phyloP scores from a whole-genome alignment of 2,797 vertebrate genomes.

The Knipowitschia caucasica region DNA sequence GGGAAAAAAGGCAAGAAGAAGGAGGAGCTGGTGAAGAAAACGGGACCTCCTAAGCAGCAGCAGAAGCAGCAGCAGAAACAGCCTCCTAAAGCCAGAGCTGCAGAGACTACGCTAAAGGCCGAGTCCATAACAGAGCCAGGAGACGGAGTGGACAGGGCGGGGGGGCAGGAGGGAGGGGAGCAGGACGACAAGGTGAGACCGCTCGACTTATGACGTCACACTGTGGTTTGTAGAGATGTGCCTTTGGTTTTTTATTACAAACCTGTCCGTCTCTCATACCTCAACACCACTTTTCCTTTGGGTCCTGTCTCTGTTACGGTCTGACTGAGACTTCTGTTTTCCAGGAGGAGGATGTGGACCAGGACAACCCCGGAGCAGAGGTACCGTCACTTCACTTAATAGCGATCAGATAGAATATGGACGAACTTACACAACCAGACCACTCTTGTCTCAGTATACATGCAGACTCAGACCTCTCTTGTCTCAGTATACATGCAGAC shows the following conservation, averaged over 20 bases:
- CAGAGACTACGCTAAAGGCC: constrained; percentile 48
- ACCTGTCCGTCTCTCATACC: too few species aligned
- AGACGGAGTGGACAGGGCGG: constrained; percentile 53
- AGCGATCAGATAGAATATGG: background rate
- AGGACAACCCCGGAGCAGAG: constrained; percentile 86
- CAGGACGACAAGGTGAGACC: constrained; percentile 84
- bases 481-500: too few species aligned
- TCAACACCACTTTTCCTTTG: background rate
- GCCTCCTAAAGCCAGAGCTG: constrained; percentile 67
- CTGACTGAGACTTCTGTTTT: constrained; percentile 17
- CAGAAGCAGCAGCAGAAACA: constrained; percentile 79
- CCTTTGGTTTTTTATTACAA: too few species aligned
- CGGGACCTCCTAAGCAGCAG: constrained; percentile 21
- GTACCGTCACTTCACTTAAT: constrained; percentile 59
- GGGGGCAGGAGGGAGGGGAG: constrained; percentile 70
- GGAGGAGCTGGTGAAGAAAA: constrained; percentile 79
- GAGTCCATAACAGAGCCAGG: constrained; percentile 47
- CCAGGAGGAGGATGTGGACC: constrained; percentile 86
- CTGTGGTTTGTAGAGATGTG: too few species aligned
- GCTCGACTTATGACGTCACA: background rate
- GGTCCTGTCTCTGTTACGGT: background rate
- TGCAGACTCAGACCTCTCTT: too few species aligned
- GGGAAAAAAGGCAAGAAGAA: constrained; percentile 88
- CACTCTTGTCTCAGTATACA: too few species aligned
- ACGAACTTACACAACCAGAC: too few species aligned